A percentile compares a stretch with the other conserved stretches of the same genome.
Evolutionary conservation across 37 sponge, comb jelly and placozoan species (phyloP).

Genomic region (Halichondria panicea): DNA sequence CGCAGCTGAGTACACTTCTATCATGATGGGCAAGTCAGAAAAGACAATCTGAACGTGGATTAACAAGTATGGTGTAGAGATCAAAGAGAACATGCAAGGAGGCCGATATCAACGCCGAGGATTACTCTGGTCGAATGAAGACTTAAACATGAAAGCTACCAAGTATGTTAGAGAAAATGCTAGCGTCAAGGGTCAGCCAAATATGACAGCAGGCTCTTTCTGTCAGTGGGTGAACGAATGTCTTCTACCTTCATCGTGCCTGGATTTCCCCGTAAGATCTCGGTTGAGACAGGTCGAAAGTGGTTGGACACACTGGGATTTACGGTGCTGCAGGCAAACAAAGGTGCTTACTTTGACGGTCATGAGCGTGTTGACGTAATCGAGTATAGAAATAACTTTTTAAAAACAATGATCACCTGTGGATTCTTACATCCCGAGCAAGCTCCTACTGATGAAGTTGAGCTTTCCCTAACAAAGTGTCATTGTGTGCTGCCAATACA

Average conservation of each 20-base stretch:
- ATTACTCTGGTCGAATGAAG: slow-evolving; percentile 14
- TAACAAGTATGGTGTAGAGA: background rate
- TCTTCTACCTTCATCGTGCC: slow-evolving; percentile 16
- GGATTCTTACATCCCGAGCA: slow-evolving; percentile 15
- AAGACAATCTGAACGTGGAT: background rate
- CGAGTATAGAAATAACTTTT: slow-evolving; percentile 7
- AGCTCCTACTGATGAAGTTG: slow-evolving; percentile 2
- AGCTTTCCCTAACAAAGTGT: background rate
- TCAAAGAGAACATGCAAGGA: slow-evolving; percentile 5
- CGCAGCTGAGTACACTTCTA: background rate
- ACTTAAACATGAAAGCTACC: slow-evolving; percentile 20
- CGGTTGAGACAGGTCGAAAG: slow-evolving; percentile 16
- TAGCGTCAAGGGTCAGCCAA: slow-evolving; percentile 33
- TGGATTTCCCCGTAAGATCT: background rate
- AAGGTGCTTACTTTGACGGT: slow-evolving; percentile 18
- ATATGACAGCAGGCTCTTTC: slow-evolving; percentile 15
- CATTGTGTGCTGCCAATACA: background rate
- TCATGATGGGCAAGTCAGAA: slow-evolving; percentile 5
- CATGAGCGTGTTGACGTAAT: slow-evolving; percentile 44
- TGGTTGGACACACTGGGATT: slow-evolving; percentile 41
- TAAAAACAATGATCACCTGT: slow-evolving; percentile 2
- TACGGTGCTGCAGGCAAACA: background rate
- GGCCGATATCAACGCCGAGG: slow-evolving; percentile 13
- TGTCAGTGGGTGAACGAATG: slow-evolving; percentile 14
- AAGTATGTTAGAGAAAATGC: slow-evolving; percentile 34